phyloP scores from a whole-genome alignment of 2,113 vertebrate species.

The human (Homo sapiens) region DNA sequence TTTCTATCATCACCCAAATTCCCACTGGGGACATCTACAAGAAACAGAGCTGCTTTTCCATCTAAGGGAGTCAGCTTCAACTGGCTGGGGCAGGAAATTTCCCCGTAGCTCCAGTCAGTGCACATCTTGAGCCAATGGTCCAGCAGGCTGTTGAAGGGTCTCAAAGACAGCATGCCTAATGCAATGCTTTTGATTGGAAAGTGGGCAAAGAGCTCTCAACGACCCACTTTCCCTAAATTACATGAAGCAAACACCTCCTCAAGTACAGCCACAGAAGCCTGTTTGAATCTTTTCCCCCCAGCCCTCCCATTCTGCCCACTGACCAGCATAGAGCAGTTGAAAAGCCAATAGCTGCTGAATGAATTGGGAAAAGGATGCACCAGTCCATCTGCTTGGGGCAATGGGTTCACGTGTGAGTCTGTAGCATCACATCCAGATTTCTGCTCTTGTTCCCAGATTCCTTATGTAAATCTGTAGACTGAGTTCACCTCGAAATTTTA shows the following conservation, averaged over 20 bases:
- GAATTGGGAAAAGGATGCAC: background rate
- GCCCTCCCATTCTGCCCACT: background rate
- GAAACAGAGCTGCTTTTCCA: background rate
- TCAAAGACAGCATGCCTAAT: background rate
- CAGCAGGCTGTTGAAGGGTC: background rate
- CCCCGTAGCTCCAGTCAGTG: background rate
- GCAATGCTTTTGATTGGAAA: conserved; percentile 15
- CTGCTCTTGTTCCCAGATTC: conserved; percentile 69
- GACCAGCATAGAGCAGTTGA: background rate
- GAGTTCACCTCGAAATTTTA: conserved; percentile 72
- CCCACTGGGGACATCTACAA: background rate
- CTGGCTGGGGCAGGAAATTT: background rate
- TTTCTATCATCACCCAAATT: background rate
- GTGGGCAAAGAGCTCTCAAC: background rate
- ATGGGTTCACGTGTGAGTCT: background rate
- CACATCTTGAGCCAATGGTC: background rate
- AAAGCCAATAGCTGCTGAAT: background rate
- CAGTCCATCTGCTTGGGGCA: background rate
- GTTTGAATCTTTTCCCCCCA: background rate
- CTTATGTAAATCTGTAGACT: conserved; percentile 72
- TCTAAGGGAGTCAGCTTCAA: background rate
- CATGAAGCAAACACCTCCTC: background rate
- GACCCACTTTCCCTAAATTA: background rate
- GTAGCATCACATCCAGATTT: conserved; percentile 71
- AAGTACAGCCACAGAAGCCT: background rate